Conservation (phyloP, 2,797 vertebrate genomes). For the Hypotaenidia okinawae region DNA sequence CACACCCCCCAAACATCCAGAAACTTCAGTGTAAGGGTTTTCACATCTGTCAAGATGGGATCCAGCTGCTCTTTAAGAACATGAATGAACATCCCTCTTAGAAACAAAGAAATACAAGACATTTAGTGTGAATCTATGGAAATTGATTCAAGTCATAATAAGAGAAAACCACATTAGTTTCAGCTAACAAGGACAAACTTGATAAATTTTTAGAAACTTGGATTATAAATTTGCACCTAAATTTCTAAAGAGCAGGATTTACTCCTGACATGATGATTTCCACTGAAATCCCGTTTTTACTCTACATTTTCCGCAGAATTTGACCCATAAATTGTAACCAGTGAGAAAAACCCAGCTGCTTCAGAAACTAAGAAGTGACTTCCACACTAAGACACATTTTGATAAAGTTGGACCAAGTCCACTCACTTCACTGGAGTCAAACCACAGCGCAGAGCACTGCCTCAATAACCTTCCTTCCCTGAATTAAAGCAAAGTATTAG, state of each 20-base stretch:
- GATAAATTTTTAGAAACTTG: background rate
- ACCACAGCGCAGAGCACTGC: background rate
- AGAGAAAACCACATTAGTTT: background rate
- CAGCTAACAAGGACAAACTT: background rate
- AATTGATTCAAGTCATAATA: background rate
- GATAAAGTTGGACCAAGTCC: background rate
- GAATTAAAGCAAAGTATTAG: background rate
- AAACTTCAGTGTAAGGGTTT: background rate
- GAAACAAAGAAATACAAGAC: background rate
- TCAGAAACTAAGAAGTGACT: background rate
- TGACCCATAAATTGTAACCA: background rate
- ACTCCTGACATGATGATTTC: background rate
- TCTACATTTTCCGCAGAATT: background rate
- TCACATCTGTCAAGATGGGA: conserved; percentile 19
- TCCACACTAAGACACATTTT: background rate
- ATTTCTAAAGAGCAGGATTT: background rate
- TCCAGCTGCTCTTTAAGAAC: conserved; percentile 39
- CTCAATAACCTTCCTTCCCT: background rate
- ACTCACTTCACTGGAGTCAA: background rate
- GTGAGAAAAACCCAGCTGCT: background rate
- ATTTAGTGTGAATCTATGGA: background rate
- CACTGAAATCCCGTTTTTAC: background rate
- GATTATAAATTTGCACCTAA: background rate
- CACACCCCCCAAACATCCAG: background rate
- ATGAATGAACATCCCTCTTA: conserved; percentile 6